Conservation (phyloP, 2,797 vertebrate species). For the Characodon lateralis region DNA sequence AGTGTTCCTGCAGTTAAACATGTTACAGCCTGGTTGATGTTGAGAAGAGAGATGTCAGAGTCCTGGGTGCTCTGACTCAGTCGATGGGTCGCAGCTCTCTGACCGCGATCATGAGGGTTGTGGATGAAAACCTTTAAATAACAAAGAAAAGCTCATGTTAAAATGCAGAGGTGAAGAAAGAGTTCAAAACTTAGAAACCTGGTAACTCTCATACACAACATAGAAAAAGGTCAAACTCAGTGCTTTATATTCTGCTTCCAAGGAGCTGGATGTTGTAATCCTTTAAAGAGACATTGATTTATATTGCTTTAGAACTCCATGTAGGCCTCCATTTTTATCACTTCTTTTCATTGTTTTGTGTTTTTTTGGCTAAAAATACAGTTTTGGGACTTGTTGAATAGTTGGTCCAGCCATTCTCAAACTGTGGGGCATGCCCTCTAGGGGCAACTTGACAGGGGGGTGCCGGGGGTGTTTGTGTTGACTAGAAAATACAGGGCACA, state of each 20-base stretch:
- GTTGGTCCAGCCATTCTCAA: neutral
- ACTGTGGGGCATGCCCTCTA: too few relatives aligned
- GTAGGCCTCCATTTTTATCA: too few relatives aligned
- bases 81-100: conserved; percentile 80
- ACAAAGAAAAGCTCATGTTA: conserved; percentile 3
- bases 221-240: too few relatives aligned
- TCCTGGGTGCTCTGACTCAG: conserved; percentile 89
- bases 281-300: too few relatives aligned
- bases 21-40: conserved; percentile 94
- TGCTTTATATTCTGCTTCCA: too few relatives aligned
- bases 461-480: too few relatives aligned
- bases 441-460: too few relatives aligned
- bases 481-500: too few relatives aligned
- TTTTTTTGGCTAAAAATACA: neutral
- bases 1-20: conserved; percentile 89
- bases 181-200: neutral
- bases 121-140: conserved; percentile 92
- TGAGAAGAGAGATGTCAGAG: conserved; percentile 92
- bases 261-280: too few relatives aligned
- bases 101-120: conserved; percentile 89
- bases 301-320: too few relatives aligned
- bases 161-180: neutral
- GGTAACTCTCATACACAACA: neutral
- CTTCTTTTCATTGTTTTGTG: too few relatives aligned
- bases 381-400: neutral